A percentile compares a stretch with the other conserved stretches of the same genome.
Evolutionary conservation across 2,797 vertebrate genomes (phyloP).

Genomic region (Coluber constrictor): DNA sequence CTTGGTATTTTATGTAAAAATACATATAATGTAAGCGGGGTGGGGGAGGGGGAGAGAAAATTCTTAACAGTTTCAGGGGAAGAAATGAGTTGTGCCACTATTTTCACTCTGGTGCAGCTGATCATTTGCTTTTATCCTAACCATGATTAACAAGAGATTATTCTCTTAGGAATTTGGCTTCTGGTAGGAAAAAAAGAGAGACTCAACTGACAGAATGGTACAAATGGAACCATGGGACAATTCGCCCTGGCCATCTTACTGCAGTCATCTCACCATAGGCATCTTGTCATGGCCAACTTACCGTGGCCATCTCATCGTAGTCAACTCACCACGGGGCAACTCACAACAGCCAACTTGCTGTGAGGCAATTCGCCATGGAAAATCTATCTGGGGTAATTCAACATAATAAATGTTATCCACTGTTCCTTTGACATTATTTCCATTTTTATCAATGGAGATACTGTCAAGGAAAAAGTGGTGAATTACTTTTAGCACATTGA

Average conservation of each 20-base stretch:
- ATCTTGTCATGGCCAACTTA: no score
- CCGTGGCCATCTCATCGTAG: neutral
- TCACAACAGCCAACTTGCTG: neutral
- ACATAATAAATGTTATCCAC: neutral
- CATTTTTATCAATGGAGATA: neutral
- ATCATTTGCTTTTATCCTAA: neutral
- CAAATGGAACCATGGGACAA: neutral
- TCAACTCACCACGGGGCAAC: neutral
- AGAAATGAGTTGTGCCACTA: neutral
- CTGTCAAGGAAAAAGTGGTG: neutral
- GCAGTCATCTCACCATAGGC: neutral
- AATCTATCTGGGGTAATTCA: neutral
- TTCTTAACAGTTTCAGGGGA: neutral
- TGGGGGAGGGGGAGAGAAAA: rapidly evolving
- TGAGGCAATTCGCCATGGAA: neutral
- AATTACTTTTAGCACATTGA: neutral
- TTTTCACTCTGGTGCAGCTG: neutral
- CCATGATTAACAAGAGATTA: neutral
- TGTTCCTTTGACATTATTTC: neutral
- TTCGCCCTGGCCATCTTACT: neutral
- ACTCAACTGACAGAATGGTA: neutral
- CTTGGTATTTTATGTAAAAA: neutral
- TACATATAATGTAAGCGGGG: neutral
- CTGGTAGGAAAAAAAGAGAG: neutral
- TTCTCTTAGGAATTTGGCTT: neutral